Evolutionary conservation across 2,888 invertebrate species (phyloP).

Genomic region (Thereva unica): DNA sequence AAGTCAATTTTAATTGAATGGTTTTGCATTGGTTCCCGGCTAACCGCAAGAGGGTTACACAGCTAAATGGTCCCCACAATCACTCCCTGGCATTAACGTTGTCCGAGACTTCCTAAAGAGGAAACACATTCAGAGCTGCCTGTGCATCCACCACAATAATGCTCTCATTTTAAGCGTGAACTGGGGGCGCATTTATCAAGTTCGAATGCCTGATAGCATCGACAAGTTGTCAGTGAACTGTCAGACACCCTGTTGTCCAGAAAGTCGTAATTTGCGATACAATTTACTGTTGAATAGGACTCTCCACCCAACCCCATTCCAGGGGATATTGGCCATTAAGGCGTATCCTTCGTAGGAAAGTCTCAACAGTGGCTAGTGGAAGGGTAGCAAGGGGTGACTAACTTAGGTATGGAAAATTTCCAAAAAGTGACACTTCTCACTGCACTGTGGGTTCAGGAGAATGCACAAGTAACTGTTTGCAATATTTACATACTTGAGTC

Average conservation of each 20-base stretch:
- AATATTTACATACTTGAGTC: too few relatives aligned
- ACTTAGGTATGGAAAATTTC: too few relatives aligned
- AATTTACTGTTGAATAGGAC: slow-evolving; percentile 18
- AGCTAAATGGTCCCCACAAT: slow-evolving; percentile 33
- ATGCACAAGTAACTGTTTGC: too few relatives aligned
- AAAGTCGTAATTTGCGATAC: slow-evolving; percentile 30
- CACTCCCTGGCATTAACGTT: slow-evolving; percentile 22
- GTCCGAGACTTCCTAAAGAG: slow-evolving; percentile 25
- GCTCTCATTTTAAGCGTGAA: slow-evolving; percentile 36
- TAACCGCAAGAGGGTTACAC: slow-evolving; percentile 33
- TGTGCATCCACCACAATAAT: slow-evolving; percentile 16
- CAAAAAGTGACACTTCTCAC: too few relatives aligned
- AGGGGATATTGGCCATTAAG: neutral
- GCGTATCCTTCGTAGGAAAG: too few relatives aligned
- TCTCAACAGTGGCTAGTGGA: too few relatives aligned
- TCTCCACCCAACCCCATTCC: neutral
- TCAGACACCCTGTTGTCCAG: slow-evolving; percentile 31
- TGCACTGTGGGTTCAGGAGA: too few relatives aligned
- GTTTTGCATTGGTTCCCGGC: slow-evolving; percentile 16
- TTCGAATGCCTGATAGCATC: slow-evolving; percentile 41
- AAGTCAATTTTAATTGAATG: slow-evolving; percentile 36
- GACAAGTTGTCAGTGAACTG: slow-evolving; percentile 41
- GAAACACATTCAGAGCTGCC: slow-evolving; percentile 19
- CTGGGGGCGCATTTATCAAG: slow-evolving; percentile 37
- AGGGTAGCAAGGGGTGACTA: too few relatives aligned